Evolutionary conservation across 2,888 invertebrate genomes (phyloP).

Genomic region (Eledone cirrhosa): DNA sequence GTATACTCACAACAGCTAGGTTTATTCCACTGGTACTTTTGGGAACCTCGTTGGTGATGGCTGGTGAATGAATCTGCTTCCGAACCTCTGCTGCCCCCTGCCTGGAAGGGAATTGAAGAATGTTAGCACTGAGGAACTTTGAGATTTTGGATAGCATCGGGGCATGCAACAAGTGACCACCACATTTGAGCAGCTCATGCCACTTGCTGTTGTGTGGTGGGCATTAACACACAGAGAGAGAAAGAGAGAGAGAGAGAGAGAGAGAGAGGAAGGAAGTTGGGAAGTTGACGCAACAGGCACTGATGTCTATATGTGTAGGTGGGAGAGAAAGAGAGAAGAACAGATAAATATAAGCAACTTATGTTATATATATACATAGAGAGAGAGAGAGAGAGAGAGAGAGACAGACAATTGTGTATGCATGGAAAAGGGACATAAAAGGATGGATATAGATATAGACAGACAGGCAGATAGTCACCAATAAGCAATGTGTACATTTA

Average conservation of each 20-base stretch:
- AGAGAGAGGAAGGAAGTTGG: not conserved
- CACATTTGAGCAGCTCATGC: not conserved
- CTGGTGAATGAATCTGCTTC: constrained; percentile 74
- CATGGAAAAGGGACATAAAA: not conserved
- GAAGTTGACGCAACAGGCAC: not conserved
- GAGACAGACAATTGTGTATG: no score
- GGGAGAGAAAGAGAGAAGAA: not conserved
- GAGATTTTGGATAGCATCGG: not conserved
- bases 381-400: not conserved
- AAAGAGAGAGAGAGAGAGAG: no score
- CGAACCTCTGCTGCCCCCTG: constrained; percentile 81
- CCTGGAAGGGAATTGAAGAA: constrained; percentile 62
- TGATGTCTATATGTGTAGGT: not conserved
- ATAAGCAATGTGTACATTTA: not conserved
- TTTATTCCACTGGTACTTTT: constrained; percentile 59
- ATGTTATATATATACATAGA: not conserved
- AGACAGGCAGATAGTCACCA: no score
- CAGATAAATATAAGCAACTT: not conserved
- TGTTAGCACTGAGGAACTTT: not conserved
- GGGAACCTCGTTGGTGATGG: constrained; percentile 49
- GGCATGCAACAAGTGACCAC: not conserved
- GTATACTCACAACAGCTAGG: constrained; percentile 37
- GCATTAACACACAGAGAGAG: no score
- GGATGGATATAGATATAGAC: no score
- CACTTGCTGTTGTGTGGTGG: not conserved